Percentiles rank a stretch among this genome's conserved stretches.
These are phyloP conservation scores for Strigamia crassipes DNA, from an alignment of 2,888 invertebrate genomes.

Conservation along the genomic window DNA sequence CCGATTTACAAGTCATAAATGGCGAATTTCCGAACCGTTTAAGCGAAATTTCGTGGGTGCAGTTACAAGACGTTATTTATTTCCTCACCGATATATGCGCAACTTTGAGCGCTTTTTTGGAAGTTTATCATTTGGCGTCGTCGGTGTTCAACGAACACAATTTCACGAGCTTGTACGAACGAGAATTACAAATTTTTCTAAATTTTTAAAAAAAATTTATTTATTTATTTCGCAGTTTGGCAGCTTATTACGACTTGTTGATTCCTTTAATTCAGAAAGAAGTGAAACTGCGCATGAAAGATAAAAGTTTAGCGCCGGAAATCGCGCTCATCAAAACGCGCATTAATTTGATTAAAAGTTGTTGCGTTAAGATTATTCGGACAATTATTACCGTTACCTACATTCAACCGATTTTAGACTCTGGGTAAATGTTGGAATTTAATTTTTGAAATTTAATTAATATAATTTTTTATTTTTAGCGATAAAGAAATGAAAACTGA, in stretches of 20 bases:
- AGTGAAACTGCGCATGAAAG: slow-evolving; percentile 58
- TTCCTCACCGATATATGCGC: slow-evolving; percentile 73
- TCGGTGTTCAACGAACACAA: slow-evolving; percentile 65
- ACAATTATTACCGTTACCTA: neutral
- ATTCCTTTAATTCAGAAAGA: slow-evolving; percentile 73
- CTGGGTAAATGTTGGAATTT: neutral
- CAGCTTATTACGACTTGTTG: slow-evolving; percentile 75
- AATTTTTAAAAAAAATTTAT: too few species aligned
- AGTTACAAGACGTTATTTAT: slow-evolving; percentile 69
- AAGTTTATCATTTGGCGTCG: slow-evolving; percentile 67
- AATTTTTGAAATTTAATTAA: neutral
- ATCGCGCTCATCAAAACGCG: slow-evolving; percentile 4
- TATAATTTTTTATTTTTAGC: neutral
- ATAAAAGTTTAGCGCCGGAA: neutral
- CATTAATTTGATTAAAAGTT: neutral
- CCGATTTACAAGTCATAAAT: neutral
- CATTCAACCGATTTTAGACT: neutral
- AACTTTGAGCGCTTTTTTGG: slow-evolving; percentile 71
- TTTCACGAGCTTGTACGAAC: slow-evolving; percentile 56
- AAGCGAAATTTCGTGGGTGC: slow-evolving; percentile 50
- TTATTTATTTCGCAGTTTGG: too few species aligned
- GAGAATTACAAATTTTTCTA: neutral
- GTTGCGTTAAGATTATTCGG: neutral
- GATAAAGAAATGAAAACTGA: neutral
- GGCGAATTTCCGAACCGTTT: neutral